A percentile compares a stretch with the other conserved stretches of the same genome.
Conservation (phyloP, 2,888 invertebrate genomes). For the Orchestes rusci region DNA sequence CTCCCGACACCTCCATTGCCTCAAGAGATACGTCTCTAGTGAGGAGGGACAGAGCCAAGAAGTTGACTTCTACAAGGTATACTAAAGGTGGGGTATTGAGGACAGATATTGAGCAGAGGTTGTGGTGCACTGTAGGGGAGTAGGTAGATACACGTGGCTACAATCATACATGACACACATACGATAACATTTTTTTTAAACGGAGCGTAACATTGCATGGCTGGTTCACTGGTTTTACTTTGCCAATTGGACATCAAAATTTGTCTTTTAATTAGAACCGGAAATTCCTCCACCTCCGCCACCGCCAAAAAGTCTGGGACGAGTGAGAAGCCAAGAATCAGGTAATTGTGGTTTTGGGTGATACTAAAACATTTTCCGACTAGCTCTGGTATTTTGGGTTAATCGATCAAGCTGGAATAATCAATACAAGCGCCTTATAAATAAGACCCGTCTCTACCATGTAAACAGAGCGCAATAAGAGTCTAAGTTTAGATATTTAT, state of each 20-base stretch:
- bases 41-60: slow-evolving; percentile 44
- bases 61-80: slow-evolving; percentile 42
- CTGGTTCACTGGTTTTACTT: no score
- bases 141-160: no score
- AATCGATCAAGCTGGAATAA: slow-evolving; percentile 11
- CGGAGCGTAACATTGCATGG: no score
- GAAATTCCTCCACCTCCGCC: slow-evolving; percentile 54
- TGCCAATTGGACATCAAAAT: slow-evolving; percentile 1
- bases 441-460: slow-evolving; percentile 15
- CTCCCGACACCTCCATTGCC: slow-evolving; percentile 41
- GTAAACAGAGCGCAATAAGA: slow-evolving; percentile 11
- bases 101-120: slow-evolving; percentile 10
- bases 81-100: slow-evolving; percentile 28
- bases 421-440: slow-evolving; percentile 14
- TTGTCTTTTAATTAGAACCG: slow-evolving; percentile 45
- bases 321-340: slow-evolving; percentile 34
- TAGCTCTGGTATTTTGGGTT: no score
- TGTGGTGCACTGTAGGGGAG: slow-evolving; percentile 7
- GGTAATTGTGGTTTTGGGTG: no score
- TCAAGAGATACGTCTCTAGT: slow-evolving; percentile 38
- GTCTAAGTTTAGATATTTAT: slow-evolving; percentile 12
- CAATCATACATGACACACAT: no score
- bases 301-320: slow-evolving; percentile 52
- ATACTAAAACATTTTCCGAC: no score
- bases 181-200: no score